Conservation (phyloP, 2,113 vertebrate species). For the Anser brachyrhynchus region DNA sequence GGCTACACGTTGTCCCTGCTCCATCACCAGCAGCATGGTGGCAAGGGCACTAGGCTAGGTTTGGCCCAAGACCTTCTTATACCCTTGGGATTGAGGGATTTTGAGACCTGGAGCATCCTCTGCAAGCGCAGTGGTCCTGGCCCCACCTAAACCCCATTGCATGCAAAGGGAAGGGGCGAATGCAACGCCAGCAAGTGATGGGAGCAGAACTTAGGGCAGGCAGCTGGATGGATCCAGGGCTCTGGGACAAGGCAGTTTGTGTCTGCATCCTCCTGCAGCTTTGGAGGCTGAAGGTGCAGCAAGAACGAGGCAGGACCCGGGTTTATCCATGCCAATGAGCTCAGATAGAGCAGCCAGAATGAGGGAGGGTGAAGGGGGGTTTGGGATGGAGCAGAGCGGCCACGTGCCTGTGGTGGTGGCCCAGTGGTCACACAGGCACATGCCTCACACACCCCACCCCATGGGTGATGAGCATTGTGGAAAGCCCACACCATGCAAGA, state of each 20-base stretch:
- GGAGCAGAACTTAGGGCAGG: background rate
- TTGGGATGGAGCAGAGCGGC: background rate
- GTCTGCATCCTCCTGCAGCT: background rate
- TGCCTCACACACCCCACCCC: background rate
- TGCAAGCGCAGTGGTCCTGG: background rate
- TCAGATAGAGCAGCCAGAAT: background rate
- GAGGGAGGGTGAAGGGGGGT: background rate
- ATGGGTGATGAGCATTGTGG: background rate
- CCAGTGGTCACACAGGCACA: rapidly evolving
- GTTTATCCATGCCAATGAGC: rapidly evolving
- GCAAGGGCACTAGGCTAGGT: background rate
- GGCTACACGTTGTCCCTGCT: rapidly evolving
- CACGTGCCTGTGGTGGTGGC: background rate
- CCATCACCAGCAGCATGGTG: background rate
- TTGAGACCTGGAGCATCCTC: background rate
- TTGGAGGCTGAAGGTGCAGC: background rate
- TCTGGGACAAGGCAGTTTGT: background rate
- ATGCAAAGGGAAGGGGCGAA: background rate
- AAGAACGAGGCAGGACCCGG: background rate
- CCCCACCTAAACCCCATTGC: background rate
- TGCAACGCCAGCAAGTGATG: background rate
- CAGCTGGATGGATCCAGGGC: background rate
- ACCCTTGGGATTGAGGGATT: background rate
- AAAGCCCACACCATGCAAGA: background rate
- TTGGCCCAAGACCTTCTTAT: background rate